Conservation (phyloP, 1,140 invertebrate species). For the Sweltsa coloradensis region DNA sequence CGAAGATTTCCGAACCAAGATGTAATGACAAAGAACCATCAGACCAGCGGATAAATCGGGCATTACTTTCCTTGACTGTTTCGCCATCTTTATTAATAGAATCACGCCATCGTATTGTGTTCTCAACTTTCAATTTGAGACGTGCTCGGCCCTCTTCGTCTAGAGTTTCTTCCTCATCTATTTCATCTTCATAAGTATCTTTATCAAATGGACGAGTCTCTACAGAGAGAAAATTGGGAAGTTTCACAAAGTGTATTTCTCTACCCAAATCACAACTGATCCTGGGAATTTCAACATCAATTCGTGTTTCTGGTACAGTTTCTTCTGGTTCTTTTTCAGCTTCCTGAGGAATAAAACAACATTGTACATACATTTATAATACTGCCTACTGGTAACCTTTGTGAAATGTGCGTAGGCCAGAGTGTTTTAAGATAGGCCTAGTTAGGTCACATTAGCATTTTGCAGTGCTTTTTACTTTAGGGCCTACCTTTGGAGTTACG, state of each 20-base stretch:
- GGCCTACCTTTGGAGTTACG: no score
- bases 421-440: no score
- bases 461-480: no score
- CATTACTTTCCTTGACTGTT: slow-evolving; percentile 84
- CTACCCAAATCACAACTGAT: slow-evolving; percentile 84
- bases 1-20: slow-evolving; percentile 94
- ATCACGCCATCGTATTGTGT: slow-evolving; percentile 94
- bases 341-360: no score
- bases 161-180: slow-evolving; percentile 95
- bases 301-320: slow-evolving; percentile 78
- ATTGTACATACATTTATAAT: no score
- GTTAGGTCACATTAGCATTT: no score
- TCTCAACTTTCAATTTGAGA: slow-evolving; percentile 89
- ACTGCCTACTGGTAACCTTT: no score
- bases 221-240: slow-evolving; percentile 86
- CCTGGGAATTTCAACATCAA: slow-evolving; percentile 93
- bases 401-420: no score
- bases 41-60: slow-evolving; percentile 91
- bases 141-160: slow-evolving; percentile 92
- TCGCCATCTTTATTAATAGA: slow-evolving; percentile 73
- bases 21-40: slow-evolving; percentile 97
- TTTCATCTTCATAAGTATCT: slow-evolving; percentile 95
- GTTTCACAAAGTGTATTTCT: slow-evolving; percentile 88
- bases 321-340: slow-evolving; percentile 63
- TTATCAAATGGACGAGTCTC: slow-evolving; percentile 90